Evolutionary conservation across 2,888 invertebrate species (phyloP).

Genomic region (Drosophila meridiana): DNA sequence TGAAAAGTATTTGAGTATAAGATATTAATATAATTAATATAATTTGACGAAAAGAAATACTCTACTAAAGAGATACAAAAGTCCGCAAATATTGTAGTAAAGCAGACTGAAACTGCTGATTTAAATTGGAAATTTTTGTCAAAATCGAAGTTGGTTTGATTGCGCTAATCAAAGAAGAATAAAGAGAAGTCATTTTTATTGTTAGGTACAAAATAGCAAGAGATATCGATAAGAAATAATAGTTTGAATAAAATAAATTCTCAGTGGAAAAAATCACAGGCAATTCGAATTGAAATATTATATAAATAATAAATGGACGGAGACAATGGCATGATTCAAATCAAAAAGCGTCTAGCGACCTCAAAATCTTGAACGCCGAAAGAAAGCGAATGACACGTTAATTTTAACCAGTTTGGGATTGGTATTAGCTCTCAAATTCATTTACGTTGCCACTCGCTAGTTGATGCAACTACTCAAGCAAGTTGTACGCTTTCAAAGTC

Average conservation of each 20-base stretch:
- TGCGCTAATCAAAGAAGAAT: too few relatives aligned
- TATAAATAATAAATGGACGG: not conserved
- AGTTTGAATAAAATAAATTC: too few relatives aligned
- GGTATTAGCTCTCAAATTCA: constrained; percentile 30
- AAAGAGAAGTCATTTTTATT: not conserved
- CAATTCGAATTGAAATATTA: not conserved
- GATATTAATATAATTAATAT: not conserved
- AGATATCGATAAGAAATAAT: not conserved
- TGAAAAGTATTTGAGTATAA: not conserved
- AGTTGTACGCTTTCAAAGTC: constrained; percentile 70
- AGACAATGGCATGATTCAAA: constrained; percentile 23
- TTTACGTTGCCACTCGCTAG: constrained; percentile 5
- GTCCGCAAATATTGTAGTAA: not conserved
- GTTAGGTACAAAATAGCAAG: not conserved
- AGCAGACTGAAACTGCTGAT: not conserved
- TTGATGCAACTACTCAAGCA: constrained; percentile 46
- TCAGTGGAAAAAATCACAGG: not conserved
- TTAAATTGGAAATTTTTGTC: not conserved
- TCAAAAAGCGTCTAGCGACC: constrained; percentile 38
- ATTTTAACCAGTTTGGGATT: constrained; percentile 58
- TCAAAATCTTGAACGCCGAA: constrained; percentile 27
- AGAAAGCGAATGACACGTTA: constrained; percentile 56
- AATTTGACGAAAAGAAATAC: not conserved
- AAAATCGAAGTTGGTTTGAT: too few relatives aligned
- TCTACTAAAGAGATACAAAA: not conserved